A percentile compares a stretch with the other conserved stretches of the same genome.
Evolutionary conservation across 2,888 invertebrate genomes (phyloP).

Genomic region (Automeris io): DNA sequence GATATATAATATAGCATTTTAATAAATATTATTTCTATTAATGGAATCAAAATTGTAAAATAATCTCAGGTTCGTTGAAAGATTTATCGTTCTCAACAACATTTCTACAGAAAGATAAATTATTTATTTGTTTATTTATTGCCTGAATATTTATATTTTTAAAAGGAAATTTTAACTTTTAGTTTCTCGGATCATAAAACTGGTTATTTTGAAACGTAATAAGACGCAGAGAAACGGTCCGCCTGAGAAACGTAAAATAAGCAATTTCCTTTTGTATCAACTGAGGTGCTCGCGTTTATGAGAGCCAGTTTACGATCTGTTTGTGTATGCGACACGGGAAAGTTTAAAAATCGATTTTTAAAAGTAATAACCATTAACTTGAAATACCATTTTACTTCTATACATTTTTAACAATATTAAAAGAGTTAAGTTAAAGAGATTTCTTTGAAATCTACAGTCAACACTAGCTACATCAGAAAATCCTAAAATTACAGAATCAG

Average conservation of each 20-base stretch:
- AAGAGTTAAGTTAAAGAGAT: too few species aligned
- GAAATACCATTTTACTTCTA: constrained; percentile 13
- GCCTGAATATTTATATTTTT: not conserved
- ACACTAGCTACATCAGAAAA: too few species aligned
- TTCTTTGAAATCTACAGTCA: too few species aligned
- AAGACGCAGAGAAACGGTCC: constrained; percentile 48
- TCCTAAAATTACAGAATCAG: too few species aligned
- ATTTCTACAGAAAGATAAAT: too few species aligned
- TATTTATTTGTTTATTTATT: not conserved
- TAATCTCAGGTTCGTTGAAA: not conserved
- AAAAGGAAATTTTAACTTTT: not conserved
- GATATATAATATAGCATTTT: too few species aligned
- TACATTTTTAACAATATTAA: too few species aligned
- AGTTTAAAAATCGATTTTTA: constrained; percentile 57
- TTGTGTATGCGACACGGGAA: constrained; percentile 42
- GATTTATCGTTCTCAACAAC: not conserved
- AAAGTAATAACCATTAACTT: constrained; percentile 44
- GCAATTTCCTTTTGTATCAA: constrained; percentile 72
- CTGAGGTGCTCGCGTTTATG: constrained; percentile 66
- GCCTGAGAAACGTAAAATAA: constrained; percentile 68
- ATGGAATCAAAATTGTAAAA: too few species aligned
- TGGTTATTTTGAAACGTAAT: constrained; percentile 60
- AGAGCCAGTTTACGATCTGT: constrained; percentile 64
- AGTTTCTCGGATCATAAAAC: constrained; percentile 37
- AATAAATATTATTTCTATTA: too few species aligned